phyloP scores from a whole-genome alignment of 2,888 invertebrate genomes.

The Pachliopta kotzebuea region DNA sequence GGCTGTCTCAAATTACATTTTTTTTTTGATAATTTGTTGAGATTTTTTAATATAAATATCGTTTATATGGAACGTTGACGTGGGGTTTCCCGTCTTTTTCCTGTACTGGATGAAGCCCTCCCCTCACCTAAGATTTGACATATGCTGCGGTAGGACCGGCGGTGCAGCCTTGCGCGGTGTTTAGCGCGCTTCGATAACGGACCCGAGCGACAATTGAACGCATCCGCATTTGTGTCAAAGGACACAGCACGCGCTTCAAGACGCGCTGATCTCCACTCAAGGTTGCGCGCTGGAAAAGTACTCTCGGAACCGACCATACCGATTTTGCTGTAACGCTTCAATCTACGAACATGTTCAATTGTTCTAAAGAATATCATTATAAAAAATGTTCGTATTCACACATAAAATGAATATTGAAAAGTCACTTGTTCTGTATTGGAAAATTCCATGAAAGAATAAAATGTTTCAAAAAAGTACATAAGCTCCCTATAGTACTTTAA shows the following conservation, averaged over 20 bases:
- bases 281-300: conserved; percentile 50
- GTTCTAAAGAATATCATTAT: no score
- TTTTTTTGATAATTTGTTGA: no score
- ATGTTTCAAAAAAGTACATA: no score
- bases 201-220: conserved; percentile 67
- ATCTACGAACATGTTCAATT: conserved; percentile 5
- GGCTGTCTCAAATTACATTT: no score
- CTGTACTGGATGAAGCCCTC: neutral
- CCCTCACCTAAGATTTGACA: conserved; percentile 24
- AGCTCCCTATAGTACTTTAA: no score
- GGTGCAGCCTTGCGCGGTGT: conserved; percentile 68
- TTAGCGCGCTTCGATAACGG: conserved; percentile 76
- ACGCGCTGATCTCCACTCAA: conserved; percentile 68
- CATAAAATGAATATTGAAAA: no score
- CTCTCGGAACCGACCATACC: conserved; percentile 17
- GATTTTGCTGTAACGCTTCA: conserved; percentile 21
- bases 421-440: no score
- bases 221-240: conserved; percentile 78
- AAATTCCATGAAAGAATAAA: no score
- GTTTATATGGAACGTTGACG: no score
- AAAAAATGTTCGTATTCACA: no score
- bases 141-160: conserved; percentile 33
- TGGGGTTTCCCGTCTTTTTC: neutral
- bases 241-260: conserved; percentile 73
- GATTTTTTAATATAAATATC: no score